Percentiles rank a stretch among this genome's conserved stretches.
These are phyloP conservation scores for Brachyhypopomus occidentalis DNA, from an alignment of 2,113 vertebrate species.

Conservation along the genomic window DNA sequence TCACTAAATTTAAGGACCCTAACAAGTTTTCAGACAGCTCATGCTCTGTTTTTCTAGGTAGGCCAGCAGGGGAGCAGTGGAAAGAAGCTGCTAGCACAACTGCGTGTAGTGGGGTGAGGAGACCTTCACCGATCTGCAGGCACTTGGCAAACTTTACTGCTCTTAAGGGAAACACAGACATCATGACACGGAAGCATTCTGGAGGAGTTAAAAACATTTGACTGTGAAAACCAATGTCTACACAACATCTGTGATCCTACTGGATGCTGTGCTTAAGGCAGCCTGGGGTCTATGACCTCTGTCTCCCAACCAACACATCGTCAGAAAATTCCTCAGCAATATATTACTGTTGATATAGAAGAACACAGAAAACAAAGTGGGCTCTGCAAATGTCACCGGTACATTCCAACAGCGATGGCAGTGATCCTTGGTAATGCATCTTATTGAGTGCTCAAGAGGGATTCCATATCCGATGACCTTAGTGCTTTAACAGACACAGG, in stretches of 20 bases:
- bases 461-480: not conserved
- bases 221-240: not conserved
- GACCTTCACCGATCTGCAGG: slow-evolving; percentile 55
- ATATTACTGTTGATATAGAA: not conserved
- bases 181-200: not conserved
- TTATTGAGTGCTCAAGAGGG: not conserved
- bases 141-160: slow-evolving; percentile 44
- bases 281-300: not conserved
- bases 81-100: slow-evolving; percentile 44
- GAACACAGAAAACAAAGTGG: not conserved
- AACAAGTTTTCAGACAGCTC: not conserved
- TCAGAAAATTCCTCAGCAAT: not conserved
- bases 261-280: not conserved
- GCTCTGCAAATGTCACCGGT: not conserved
- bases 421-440: not conserved
- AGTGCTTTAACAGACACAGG: not conserved
- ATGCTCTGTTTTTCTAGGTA: slow-evolving; percentile 14
- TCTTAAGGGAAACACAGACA: slow-evolving; percentile 40
- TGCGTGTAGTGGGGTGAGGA: slow-evolving; percentile 58
- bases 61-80: not conserved
- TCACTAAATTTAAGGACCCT: not conserved
- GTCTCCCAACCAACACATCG: not conserved
- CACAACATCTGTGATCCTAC: not conserved
- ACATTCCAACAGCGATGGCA: not conserved
- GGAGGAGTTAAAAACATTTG: not conserved